These are phyloP conservation scores for Eilema griseolum DNA, from an alignment of 2,888 invertebrate genomes.

Conservation along the genomic window DNA sequence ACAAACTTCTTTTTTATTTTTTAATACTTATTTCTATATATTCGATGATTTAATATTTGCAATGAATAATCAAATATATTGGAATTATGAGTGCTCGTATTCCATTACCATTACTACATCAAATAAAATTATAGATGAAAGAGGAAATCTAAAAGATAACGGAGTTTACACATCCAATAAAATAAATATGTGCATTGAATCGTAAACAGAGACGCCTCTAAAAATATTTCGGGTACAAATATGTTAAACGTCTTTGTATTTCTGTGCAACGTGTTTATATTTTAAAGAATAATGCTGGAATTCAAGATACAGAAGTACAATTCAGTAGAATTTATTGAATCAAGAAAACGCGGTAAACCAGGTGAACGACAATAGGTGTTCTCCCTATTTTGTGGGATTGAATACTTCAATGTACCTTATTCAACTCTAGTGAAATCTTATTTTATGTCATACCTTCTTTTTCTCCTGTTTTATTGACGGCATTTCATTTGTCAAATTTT, in stretches of 20 bases:
- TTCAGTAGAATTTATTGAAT: too few species aligned
- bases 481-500: too few species aligned
- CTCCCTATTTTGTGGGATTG: too few species aligned
- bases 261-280: neutral
- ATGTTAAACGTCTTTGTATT: neutral
- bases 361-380: too few species aligned
- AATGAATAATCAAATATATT: too few species aligned
- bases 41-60: too few species aligned
- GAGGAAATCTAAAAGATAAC: slow-evolving; percentile 42
- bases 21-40: too few species aligned
- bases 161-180: slow-evolving; percentile 50
- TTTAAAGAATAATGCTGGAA: neutral
- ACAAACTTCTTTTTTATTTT: too few species aligned
- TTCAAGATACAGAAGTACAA: too few species aligned
- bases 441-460: neutral
- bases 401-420: neutral
- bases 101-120: slow-evolving; percentile 21
- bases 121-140: slow-evolving; percentile 30
- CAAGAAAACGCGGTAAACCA: too few species aligned
- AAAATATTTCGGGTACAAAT: slow-evolving; percentile 35
- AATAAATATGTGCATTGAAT: slow-evolving; percentile 49
- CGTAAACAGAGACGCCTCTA: slow-evolving; percentile 35
- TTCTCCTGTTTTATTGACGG: too few species aligned
- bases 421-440: neutral
- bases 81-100: slow-evolving; percentile 1